Base-by-base conservation (phyloP, 2,797 vertebrate species). In the Masticophis lateralis region DNA sequence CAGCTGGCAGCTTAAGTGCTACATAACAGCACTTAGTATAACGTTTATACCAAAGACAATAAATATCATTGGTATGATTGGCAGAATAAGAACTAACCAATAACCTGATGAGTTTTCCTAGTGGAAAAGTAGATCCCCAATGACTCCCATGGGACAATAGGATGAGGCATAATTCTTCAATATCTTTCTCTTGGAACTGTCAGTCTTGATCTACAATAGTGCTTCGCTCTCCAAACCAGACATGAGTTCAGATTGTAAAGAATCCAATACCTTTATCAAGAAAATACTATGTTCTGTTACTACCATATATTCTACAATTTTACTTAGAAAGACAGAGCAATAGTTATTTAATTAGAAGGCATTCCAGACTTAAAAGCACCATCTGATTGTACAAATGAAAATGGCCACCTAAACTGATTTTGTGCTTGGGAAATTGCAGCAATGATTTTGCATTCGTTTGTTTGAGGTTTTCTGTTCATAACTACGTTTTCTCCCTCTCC, bases 381-480 rank as follows among this genome's bases (percentile, higher is more conserved):
- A 63, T 88, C 86, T 37, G 92, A 90, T 55, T 5, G 32, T 89
- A 87, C 66, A 91, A 95, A 93, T 66, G 28, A 14, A 92, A 87
- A 94, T 66, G 90, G 66, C 43, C 92, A 91, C 60, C 87, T 87
- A 89, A 55, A 53, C 2, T 79, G 51, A 53, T 90, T 66, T 88
- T 55, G 16, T 55, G 66, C 60, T 92, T 60, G 28, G n/a, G 43
- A 93, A 89, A 79, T n/a, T 86, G 91, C 91, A 86, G 55, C 51
- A 60, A 27, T 27, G 32, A 59, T 53, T 57, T 87, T 74, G 51
- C 47, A 5, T 66, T 51, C 86, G 60, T 89, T 43, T 94, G 69
- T 90, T 63, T 28, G 12, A 91, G 89, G 87, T 94, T 90, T 79
- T 79, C 51, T 95, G 92, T 57, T 93, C 83, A 69, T 93, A 86